Evolutionary conservation across 1,140 invertebrate species (phyloP).

Genomic region (Ips nitidus): DNA sequence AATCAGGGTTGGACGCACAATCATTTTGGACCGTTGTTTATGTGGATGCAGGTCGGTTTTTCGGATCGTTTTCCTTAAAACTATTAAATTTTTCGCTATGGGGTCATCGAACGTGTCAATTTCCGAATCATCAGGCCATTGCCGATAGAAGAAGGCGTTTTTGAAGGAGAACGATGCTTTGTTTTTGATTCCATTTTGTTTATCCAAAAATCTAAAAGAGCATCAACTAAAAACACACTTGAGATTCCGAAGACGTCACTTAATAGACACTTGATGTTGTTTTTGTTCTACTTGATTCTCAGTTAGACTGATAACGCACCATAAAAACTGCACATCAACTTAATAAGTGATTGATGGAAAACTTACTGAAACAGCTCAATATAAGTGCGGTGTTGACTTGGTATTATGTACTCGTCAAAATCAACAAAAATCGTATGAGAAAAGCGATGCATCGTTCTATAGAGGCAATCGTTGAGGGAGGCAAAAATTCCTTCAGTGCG

Average conservation of each 20-base stretch:
- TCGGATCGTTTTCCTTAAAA: constrained; percentile 78
- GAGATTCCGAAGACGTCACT: too few relatives aligned
- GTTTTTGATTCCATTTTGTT: constrained; percentile 58
- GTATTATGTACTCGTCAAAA: constrained; percentile 89
- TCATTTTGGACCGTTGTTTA: constrained; percentile 89
- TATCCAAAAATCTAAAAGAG: constrained; percentile 8
- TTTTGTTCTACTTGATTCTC: not conserved
- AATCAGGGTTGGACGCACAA: constrained; percentile 77
- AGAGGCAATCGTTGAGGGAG: constrained; percentile 90
- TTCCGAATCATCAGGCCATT: constrained; percentile 72
- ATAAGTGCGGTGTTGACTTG: constrained; percentile 71
- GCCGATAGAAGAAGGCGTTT: constrained; percentile 91
- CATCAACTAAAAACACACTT: too few relatives aligned
- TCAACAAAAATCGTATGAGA: constrained; percentile 84
- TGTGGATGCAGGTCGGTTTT: constrained; percentile 79
- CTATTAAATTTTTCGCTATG: constrained; percentile 65
- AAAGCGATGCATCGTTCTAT: constrained; percentile 81
- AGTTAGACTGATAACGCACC: not conserved
- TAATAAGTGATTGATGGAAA: not conserved
- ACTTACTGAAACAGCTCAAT: constrained; percentile 63
- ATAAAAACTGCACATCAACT: too few relatives aligned
- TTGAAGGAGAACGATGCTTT: constrained; percentile 81
- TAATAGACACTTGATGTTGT: too few relatives aligned
- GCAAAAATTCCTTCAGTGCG: constrained; percentile 90
- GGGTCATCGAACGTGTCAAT: constrained; percentile 51